phyloP scores from a whole-genome alignment of 2,113 vertebrate species.

The Laterallus jamaicensis region DNA sequence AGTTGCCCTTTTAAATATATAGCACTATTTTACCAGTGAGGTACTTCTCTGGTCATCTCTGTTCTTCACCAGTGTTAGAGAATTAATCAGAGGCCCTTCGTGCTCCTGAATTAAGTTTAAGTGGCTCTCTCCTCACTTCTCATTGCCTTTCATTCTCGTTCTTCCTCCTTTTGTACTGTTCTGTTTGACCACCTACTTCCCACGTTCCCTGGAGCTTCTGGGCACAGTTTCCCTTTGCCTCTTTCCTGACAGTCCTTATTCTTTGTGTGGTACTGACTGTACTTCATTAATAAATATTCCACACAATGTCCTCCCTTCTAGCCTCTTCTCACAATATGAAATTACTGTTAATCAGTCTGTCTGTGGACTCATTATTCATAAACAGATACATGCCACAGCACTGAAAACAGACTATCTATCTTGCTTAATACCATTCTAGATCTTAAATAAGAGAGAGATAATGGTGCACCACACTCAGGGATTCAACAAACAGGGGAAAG shows the following conservation, averaged over 20 bases:
- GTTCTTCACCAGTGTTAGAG: not conserved
- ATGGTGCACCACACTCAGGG: not conserved
- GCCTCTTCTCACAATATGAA: not conserved
- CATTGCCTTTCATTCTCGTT: not conserved
- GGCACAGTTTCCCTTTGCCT: not conserved
- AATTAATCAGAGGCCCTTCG: not conserved
- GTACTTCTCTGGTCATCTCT: not conserved
- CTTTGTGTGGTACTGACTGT: not conserved
- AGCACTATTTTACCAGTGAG: not conserved
- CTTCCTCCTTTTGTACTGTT: not conserved
- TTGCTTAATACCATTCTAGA: conserved; percentile 20
- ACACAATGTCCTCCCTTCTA: not conserved
- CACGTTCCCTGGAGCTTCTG: not conserved
- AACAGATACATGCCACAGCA: not conserved
- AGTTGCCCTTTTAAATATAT: not conserved
- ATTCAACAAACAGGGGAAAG: not conserved
- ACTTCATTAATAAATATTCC: conserved; percentile 25
- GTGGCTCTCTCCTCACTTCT: not conserved
- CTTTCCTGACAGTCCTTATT: not conserved
- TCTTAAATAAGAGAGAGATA: conserved; percentile 23
- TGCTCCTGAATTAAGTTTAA: not conserved
- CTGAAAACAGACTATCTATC: conserved; percentile 25
- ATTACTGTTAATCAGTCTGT: not conserved
- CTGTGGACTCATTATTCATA: conserved; percentile 29
- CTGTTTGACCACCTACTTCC: not conserved